Conservation (phyloP, 2,113 vertebrate genomes). For the Cricetomys ansorgei region DNA sequence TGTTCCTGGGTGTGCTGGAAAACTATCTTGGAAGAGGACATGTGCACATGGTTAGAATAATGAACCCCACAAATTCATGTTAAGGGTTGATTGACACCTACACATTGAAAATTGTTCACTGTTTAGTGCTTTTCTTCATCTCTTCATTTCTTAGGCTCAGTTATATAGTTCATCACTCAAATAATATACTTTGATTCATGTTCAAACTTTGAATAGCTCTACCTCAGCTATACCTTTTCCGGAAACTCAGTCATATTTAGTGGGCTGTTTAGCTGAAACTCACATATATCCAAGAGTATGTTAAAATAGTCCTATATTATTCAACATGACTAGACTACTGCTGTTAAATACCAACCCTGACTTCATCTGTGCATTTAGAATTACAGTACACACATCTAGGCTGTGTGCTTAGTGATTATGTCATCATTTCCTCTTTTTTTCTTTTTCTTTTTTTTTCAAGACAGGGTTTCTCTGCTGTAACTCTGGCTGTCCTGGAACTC, state of each 20-base stretch:
- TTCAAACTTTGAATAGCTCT: not conserved
- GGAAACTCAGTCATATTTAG: not conserved
- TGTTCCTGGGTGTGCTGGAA: not conserved
- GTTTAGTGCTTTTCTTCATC: not conserved
- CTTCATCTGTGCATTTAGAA: not conserved
- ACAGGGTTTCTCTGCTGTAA: no score
- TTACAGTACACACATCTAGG: not conserved
- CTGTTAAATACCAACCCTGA: not conserved
- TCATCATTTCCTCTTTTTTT: no score
- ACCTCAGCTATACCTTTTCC: not conserved
- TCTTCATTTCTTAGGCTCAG: not conserved
- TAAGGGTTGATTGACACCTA: not conserved
- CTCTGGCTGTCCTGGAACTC: no score
- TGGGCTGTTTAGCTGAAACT: not conserved
- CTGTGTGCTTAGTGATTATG: not conserved
- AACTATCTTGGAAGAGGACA: not conserved
- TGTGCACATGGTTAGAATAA: not conserved
- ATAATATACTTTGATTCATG: not conserved
- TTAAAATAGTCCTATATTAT: not conserved
- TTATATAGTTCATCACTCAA: not conserved
- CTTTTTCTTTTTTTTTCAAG: no score
- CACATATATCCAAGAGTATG: not conserved
- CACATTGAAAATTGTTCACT: no score
- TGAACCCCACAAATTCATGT: not conserved
- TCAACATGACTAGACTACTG: not conserved